phyloP scores from a whole-genome alignment of 2,797 vertebrate species.

The Crypturellus tataupa region DNA sequence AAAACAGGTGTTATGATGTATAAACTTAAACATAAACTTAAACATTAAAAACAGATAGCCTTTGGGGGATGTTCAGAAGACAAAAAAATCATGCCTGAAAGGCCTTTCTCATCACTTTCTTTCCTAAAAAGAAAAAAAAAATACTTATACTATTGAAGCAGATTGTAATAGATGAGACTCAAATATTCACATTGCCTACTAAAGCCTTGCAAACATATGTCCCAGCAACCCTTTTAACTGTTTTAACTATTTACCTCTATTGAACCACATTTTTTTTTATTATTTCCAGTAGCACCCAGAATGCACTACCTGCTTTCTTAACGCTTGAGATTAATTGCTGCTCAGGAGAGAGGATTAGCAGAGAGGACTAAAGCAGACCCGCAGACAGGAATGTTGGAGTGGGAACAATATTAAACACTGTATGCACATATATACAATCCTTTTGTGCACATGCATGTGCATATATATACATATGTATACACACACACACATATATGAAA shows the following conservation, averaged over 20 bases:
- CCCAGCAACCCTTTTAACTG: background rate
- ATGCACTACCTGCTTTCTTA: background rate
- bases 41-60: slow-evolving; percentile 43
- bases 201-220: background rate
- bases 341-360: background rate
- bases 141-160: background rate
- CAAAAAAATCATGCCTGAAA: slow-evolving; percentile 22
- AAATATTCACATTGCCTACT: background rate
- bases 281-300: background rate
- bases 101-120: slow-evolving; percentile 25
- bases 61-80: slow-evolving; percentile 43
- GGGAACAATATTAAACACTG: background rate
- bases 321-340: background rate
- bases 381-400: background rate
- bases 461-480: background rate
- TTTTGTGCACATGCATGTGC: background rate
- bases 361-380: background rate
- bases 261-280: background rate
- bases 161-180: background rate
- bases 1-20: slow-evolving; percentile 64
- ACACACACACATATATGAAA: background rate
- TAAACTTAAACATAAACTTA: slow-evolving; percentile 56
- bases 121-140: slow-evolving; percentile 12
- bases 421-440: background rate
- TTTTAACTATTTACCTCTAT: background rate